Evolutionary conservation across 2,888 invertebrate species (phyloP).

Genomic region (Serrognathus titanus): DNA sequence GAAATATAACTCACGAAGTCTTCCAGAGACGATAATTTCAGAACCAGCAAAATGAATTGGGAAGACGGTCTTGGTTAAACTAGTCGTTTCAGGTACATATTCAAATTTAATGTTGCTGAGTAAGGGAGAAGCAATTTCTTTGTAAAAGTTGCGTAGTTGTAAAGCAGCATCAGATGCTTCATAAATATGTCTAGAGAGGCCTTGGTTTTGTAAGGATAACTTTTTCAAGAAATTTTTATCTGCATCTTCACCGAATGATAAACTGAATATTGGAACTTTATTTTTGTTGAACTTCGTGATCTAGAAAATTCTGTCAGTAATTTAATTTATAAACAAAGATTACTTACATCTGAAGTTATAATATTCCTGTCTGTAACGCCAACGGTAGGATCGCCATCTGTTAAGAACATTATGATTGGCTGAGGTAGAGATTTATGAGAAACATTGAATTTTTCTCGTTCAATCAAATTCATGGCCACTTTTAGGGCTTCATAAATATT

Average conservation of each 20-base stretch:
- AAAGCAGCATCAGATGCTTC: constrained; percentile 52
- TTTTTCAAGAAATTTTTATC: constrained; percentile 64
- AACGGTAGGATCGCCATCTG: constrained; percentile 64
- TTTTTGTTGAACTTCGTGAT: constrained; percentile 42
- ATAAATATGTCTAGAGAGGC: constrained; percentile 68
- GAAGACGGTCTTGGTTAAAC: constrained; percentile 53
- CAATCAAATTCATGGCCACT: constrained; percentile 47
- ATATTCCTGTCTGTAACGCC: constrained; percentile 54
- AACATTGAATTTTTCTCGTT: constrained; percentile 5
- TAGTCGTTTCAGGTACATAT: background rate
- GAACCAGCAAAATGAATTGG: constrained; percentile 61
- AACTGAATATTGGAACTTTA: constrained; percentile 55
- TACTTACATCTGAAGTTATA: constrained; percentile 52
- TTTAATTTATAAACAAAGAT: constrained; percentile 34
- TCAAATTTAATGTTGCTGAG: background rate
- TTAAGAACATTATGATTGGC: constrained; percentile 64
- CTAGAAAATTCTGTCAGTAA: constrained; percentile 6
- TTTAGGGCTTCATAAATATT: constrained; percentile 65
- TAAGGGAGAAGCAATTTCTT: background rate
- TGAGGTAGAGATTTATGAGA: constrained; percentile 45
- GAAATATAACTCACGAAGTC: constrained; percentile 30
- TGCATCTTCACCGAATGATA: constrained; percentile 69
- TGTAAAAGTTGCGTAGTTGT: constrained; percentile 49
- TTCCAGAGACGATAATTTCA: constrained; percentile 63
- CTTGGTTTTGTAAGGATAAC: constrained; percentile 62